Base-by-base conservation (phyloP, 2,797 vertebrate species). In the Sebastes miniatus region DNA sequence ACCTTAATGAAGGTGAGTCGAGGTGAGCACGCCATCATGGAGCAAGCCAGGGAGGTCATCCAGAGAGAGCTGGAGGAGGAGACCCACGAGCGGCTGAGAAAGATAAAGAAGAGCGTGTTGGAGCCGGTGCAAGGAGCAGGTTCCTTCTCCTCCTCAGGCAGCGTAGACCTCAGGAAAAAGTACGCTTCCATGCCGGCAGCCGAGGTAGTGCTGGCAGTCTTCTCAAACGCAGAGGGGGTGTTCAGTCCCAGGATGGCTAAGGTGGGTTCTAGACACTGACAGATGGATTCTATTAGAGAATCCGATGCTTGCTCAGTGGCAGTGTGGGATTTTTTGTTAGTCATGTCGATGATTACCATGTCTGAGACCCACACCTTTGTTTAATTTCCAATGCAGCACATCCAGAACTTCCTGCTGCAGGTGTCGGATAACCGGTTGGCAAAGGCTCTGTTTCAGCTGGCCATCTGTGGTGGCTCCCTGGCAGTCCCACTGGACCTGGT, bases 381-480 rank as follows among this genome's bases (percentile, higher is more conserved):
- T 66, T 66, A 4, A 43, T 66, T 88, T 32, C 64, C 62, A 66
- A 16, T 76, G 4, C 90, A 96, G 96, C 73, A 86, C 4, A 39
- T 96, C 67, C 92, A 94, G 89, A 91, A 50, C 14, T 96, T 96
- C 87, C 90, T 96, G 87, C 47, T 67, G 36, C 84, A 86, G 64
- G 80, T 96, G 73, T 90, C 91, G 9, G 81, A 66, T 12, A 91
- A 96, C 85, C 88, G 87, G 4, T 85, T 96, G 81, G 85, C 94
- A 0, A 89, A 20, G 24, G 86, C 93, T 75, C 85, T 96, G 73
- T 96, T 96, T 73, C 96, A 96, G 88, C 85, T 96, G 71, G 95
- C 95, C 68, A 94, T 96, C 87, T 96, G 96, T 20, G 94, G 95
- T 18, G 95, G 95, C 62, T 95, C 96, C 0, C 86, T 96, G 78